A percentile compares a stretch with the other conserved stretches of the same genome.
These are phyloP conservation scores for Carposina sasakii DNA, from an alignment of 1,140 invertebrate species.

Conservation along the genomic window DNA sequence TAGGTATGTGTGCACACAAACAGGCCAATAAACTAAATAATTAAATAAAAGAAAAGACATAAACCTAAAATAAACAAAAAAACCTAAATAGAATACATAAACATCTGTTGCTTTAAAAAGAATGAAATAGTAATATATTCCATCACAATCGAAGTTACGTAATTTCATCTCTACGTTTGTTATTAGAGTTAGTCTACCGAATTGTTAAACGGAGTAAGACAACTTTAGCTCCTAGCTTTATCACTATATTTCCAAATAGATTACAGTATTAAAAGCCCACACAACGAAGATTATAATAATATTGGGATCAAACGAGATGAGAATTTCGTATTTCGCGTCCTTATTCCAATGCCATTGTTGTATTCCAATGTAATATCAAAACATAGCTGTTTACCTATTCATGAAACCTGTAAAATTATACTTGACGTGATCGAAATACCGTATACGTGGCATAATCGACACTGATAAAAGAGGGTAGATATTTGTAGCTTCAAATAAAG, in stretches of 20 bases:
- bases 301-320: neutral
- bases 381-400: conserved; percentile 1
- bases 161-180: too few relatives aligned
- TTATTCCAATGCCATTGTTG: neutral
- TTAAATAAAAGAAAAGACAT: too few relatives aligned
- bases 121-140: too few relatives aligned
- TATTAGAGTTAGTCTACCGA: too few relatives aligned
- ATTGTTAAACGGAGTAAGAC: too few relatives aligned
- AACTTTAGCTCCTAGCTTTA: neutral
- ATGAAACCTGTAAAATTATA: conserved; percentile 13
- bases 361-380: neutral
- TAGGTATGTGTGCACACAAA: too few relatives aligned
- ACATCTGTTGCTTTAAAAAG: too few relatives aligned
- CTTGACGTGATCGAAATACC: conserved; percentile 35
- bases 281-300: neutral
- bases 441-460: conserved; percentile 26
- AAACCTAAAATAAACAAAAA: too few relatives aligned
- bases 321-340: neutral
- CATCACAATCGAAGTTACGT: too few relatives aligned
- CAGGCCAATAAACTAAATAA: too few relatives aligned
- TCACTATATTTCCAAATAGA: neutral
- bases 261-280: neutral
- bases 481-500: conserved; percentile 39
- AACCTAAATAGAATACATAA: too few relatives aligned
- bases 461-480: conserved; percentile 30